These are phyloP conservation scores for Lophius americanus DNA, from an alignment of 2,797 vertebrate genomes.

Conservation along the genomic window DNA sequence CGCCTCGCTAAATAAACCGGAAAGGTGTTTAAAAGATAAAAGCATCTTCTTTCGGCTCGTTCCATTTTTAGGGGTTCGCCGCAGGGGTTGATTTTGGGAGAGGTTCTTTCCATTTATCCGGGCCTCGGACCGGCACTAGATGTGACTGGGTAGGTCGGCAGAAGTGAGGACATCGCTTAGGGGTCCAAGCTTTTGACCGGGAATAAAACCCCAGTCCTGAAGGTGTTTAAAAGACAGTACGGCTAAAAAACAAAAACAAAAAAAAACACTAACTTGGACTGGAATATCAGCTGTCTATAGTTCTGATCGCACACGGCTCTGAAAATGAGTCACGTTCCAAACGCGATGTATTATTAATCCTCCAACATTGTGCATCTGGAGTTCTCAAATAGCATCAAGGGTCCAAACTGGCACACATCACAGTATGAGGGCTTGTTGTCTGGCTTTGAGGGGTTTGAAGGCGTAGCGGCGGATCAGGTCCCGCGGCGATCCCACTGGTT, in stretches of 20 bases:
- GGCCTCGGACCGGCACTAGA: too few species aligned
- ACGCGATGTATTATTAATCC: constrained; percentile 54
- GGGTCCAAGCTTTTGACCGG: too few species aligned
- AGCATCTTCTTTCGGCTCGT: too few species aligned
- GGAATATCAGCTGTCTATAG: constrained; percentile 34
- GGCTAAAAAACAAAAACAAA: constrained; percentile 2
- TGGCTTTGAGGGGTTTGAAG: constrained; percentile 42
- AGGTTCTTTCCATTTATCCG: too few species aligned
- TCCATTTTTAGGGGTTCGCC: too few species aligned
- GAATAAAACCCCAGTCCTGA: too few species aligned
- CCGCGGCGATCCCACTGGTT: neutral
- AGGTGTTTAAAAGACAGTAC: neutral
- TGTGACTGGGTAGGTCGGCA: neutral
- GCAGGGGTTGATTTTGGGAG: too few species aligned
- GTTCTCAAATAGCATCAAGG: constrained; percentile 54
- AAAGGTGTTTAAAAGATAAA: neutral
- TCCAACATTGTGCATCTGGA: constrained; percentile 43
- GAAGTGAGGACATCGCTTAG: too few species aligned
- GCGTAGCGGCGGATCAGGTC: constrained; percentile 25
- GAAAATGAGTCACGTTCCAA: constrained; percentile 25
- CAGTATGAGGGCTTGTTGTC: constrained; percentile 58
- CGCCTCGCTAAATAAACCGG: constrained; percentile 5
- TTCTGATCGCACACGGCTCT: constrained; percentile 14
- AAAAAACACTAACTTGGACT: constrained; percentile 31
- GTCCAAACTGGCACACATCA: constrained; percentile 70